Base-by-base conservation (phyloP, 2,888 invertebrate genomes). In the Dryococelus australis region DNA sequence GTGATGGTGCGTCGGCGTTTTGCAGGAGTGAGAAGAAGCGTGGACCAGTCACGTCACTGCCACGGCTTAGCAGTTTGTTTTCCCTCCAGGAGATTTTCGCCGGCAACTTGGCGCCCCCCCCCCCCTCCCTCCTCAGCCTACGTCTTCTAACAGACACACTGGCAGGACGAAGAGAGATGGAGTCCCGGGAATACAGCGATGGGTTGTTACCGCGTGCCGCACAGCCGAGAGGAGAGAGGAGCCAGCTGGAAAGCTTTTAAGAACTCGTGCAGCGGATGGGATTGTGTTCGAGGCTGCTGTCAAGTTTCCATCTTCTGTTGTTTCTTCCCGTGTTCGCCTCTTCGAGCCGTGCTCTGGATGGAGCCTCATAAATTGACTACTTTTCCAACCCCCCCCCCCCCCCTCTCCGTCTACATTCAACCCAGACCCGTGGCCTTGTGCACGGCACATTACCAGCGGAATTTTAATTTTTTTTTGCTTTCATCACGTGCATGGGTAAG, bases 171-270 rank as follows among this genome's bases (percentile, higher is more conserved):
- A 65, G 65, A 65, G 65, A 20, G 65, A 65, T 65, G 65, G 24
- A 24, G 10, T 16, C 24, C 65, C 24, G 5, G 65, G 65, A 65
- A 20, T 24, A 24, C 65, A 20, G 20, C n/a, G n/a, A n/a, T n/a
- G n/a, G n/a, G n/a, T n/a, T n/a, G n/a, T n/a, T n/a, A n/a, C n/a
- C n/a, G n/a, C n/a, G n/a, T n/a, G 35, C 35, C 35, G 35, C 35
- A 3, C 35, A 0, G 65, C 8, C 8, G 24, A n/a, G 65, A 20
- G n/a, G 65, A 24, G 16, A 24, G 65, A 24, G 65, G 8, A 24
- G 65, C 65, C 65, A 65, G 65, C 24, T 65, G 65, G 65, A 65
- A 65, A 65, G 65, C 65, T 65, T 65, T 65, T 65, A 65, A 65
- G 65, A 65, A 65, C 65, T 65, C 65, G 13, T n/a, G 24, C 65